These are phyloP conservation scores for Phrynosoma blainvillii DNA, from an alignment of 2,113 vertebrate genomes.

Conservation along the genomic window DNA sequence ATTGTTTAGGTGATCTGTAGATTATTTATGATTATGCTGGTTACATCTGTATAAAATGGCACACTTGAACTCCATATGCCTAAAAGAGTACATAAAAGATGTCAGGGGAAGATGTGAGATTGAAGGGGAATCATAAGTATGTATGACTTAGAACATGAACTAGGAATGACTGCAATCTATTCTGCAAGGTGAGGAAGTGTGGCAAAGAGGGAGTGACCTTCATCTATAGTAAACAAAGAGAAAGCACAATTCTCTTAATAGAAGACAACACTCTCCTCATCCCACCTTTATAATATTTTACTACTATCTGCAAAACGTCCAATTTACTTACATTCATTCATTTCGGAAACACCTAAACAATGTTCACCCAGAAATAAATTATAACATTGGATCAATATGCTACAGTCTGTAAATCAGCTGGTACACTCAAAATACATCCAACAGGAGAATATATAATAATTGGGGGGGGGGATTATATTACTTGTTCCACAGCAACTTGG, in stretches of 20 bases:
- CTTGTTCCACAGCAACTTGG: background rate
- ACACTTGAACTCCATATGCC: background rate
- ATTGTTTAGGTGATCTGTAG: too few species aligned
- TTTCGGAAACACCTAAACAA: background rate
- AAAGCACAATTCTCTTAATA: background rate
- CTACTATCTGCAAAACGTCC: too few species aligned
- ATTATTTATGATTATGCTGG: background rate
- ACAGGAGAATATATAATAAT: too few species aligned
- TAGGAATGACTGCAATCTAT: background rate
- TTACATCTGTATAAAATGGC: background rate
- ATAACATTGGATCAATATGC: background rate
- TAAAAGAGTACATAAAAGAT: background rate
- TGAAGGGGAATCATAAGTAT: background rate
- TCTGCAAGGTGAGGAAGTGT: background rate
- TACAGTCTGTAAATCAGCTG: background rate
- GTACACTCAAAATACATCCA: background rate
- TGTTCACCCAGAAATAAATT: background rate
- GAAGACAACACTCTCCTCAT: background rate
- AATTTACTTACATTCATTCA: background rate
- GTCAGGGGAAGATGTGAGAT: background rate
- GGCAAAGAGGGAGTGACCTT: background rate
- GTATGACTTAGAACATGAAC: background rate
- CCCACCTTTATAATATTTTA: background rate
- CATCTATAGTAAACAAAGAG: background rate
- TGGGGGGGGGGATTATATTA: background rate